Evolutionary conservation across 2,113 vertebrate genomes (phyloP).

Genomic region (Vireo altiloquus): DNA sequence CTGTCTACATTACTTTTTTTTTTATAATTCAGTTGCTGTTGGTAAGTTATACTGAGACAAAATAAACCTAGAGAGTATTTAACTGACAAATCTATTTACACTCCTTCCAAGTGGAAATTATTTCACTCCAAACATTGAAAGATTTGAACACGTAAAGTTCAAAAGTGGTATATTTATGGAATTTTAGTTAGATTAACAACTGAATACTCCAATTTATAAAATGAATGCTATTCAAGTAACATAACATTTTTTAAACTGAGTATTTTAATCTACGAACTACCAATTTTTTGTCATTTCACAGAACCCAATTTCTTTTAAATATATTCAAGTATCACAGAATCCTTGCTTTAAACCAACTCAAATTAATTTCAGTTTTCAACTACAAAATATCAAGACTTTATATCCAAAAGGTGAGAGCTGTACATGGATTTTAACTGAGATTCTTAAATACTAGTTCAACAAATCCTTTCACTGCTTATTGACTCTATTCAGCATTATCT

Average conservation of each 20-base stretch:
- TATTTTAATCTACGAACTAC: background rate
- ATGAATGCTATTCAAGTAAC: background rate
- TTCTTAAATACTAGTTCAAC: background rate
- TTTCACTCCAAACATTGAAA: background rate
- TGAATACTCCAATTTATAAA: background rate
- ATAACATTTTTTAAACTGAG: background rate
- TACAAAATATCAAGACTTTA: background rate
- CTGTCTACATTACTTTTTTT: background rate
- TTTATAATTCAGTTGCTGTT: background rate
- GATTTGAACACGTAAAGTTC: background rate
- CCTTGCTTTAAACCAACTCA: background rate
- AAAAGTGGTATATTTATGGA: background rate
- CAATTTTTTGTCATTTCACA: background rate
- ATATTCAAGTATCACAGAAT: background rate
- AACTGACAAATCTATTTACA: background rate
- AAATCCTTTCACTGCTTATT: background rate
- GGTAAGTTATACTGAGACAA: background rate
- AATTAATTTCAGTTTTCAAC: background rate
- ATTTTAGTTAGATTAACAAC: background rate
- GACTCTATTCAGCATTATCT: background rate
- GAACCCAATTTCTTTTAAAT: fast-evolving
- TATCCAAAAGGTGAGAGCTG: background rate
- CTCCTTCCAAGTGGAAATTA: background rate
- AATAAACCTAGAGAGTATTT: background rate
- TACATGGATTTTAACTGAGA: background rate